These are phyloP conservation scores for Penaeus japonicus DNA, from an alignment of 1,140 invertebrate genomes.

Conservation along the genomic window DNA sequence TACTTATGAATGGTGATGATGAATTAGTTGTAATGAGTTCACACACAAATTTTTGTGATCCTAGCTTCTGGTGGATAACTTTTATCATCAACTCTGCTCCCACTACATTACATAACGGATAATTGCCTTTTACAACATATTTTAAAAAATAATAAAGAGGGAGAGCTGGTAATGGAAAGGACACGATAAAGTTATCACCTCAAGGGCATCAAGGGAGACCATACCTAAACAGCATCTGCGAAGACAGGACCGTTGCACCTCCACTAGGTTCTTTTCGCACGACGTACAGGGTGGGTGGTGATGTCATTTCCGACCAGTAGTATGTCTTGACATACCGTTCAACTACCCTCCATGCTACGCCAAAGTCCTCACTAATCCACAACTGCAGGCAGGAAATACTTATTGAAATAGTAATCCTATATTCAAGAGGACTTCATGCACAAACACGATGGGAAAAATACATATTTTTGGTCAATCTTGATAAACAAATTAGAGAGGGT, in stretches of 20 bases:
- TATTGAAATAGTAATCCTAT: too few species aligned
- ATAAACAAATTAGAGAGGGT: neutral
- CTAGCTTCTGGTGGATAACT: too few species aligned
- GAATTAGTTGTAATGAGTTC: too few species aligned
- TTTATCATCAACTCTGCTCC: too few species aligned
- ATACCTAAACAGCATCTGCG: conserved; percentile 64
- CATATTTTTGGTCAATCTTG: neutral
- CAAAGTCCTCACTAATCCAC: conserved; percentile 79
- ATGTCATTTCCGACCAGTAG: conserved; percentile 70
- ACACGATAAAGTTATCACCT: too few species aligned
- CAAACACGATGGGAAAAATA: neutral
- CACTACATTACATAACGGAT: too few species aligned
- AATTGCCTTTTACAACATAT: neutral
- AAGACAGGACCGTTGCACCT: conserved; percentile 71
- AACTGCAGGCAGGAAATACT: conserved; percentile 67
- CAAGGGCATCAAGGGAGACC: neutral
- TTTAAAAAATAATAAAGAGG: too few species aligned
- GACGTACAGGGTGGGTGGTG: conserved; percentile 71
- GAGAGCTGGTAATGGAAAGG: too few species aligned
- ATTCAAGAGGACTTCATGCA: neutral
- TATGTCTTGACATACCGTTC: conserved; percentile 80
- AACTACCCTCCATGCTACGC: conserved; percentile 73
- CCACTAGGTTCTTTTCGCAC: conserved; percentile 74
- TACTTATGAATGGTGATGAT: too few species aligned
- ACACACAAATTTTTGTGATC: too few species aligned